phyloP scores from a whole-genome alignment of 2,888 invertebrate genomes.

The Acronicta leporina region DNA sequence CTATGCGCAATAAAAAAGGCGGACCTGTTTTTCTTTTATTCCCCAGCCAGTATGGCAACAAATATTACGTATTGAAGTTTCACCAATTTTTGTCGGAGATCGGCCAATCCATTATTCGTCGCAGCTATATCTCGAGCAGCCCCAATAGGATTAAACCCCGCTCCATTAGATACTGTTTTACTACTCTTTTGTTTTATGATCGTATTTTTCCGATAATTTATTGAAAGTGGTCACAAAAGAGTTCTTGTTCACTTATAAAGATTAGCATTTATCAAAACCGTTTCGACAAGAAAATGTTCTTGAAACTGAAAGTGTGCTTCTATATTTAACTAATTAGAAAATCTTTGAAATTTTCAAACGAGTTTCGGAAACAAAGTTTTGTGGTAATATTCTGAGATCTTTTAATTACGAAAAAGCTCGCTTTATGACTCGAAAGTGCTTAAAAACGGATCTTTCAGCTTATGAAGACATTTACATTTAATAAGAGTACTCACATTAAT shows the following conservation, averaged over 20 bases:
- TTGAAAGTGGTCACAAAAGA: constrained; percentile 75
- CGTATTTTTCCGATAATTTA: constrained; percentile 80
- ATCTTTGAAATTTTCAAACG: constrained; percentile 29
- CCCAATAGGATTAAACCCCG: constrained; percentile 76
- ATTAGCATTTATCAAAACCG: constrained; percentile 53
- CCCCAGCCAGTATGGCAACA: constrained; percentile 49
- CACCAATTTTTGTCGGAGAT: constrained; percentile 70
- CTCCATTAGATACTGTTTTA: constrained; percentile 81
- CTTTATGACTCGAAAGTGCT: constrained; percentile 27
- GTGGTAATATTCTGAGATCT: constrained; percentile 34
- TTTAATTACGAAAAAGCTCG: constrained; percentile 25
- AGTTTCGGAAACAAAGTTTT: constrained; percentile 30
- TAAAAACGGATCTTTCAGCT: not conserved
- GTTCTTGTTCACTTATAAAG: constrained; percentile 59
- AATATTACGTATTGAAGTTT: constrained; percentile 66
- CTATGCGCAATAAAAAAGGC: constrained; percentile 35
- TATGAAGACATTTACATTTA: not conserved
- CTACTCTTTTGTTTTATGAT: constrained; percentile 83
- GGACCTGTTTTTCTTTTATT: constrained; percentile 48
- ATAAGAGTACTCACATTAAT: not conserved
- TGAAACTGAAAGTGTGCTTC: constrained; percentile 22
- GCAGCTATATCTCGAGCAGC: constrained; percentile 75
- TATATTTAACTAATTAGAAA: constrained; percentile 42
- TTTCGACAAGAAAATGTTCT: constrained; percentile 28
- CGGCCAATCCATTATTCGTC: constrained; percentile 79